These are phyloP conservation scores for Saccostrea echinata DNA, from an alignment of 1,140 invertebrate species.

Conservation along the genomic window DNA sequence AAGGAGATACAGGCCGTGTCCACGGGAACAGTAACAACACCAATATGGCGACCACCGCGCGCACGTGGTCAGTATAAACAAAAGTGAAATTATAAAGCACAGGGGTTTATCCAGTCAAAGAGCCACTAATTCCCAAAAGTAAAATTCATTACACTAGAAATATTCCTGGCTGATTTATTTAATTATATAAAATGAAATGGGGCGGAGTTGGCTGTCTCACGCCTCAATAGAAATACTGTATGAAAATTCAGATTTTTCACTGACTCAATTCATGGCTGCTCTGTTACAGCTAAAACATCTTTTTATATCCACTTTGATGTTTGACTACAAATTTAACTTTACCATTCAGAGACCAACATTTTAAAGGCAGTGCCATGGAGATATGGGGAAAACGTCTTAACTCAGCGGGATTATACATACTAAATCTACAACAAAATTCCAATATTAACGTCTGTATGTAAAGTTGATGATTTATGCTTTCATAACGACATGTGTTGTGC, in stretches of 20 bases:
- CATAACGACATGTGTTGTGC: neutral
- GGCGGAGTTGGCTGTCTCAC: neutral
- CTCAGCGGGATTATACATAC: neutral
- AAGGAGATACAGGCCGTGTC: neutral
- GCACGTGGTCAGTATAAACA: constrained; percentile 20
- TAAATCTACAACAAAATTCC: neutral
- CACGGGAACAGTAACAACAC: constrained; percentile 5
- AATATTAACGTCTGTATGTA: neutral
- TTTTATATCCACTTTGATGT: constrained; percentile 13
- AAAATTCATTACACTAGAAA: neutral
- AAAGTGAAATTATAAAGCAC: neutral
- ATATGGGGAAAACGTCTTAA: neutral
- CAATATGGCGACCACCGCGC: constrained; percentile 22
- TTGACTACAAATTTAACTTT: neutral
- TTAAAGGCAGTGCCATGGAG: neutral
- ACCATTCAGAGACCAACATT: neutral
- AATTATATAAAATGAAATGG: neutral
- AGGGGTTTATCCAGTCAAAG: neutral
- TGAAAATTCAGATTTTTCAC: constrained; percentile 10
- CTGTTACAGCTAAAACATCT: neutral
- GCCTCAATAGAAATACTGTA: neutral
- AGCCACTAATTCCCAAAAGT: neutral
- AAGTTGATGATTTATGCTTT: constrained; percentile 2
- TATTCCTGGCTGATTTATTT: neutral
- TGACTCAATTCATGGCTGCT: neutral